Evolutionary conservation across 2,797 vertebrate species (phyloP), one percentile per base, ranked within the genome.

Genomic region (Scyliorhinus canicula): DNA sequence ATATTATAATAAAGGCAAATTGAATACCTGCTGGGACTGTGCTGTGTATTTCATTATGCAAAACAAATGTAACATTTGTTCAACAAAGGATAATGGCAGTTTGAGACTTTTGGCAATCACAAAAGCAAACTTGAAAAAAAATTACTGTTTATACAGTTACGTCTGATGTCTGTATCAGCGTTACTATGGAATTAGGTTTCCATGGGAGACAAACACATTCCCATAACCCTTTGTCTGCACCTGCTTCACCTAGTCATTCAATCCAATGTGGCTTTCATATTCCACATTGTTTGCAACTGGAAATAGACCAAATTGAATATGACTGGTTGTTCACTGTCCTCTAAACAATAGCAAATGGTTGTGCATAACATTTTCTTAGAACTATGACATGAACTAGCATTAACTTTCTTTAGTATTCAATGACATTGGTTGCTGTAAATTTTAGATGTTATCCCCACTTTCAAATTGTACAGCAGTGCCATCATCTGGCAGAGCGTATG

Each of bases 11-110:
- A 94, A 94, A 94, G 93, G 93, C 93, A 94, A 94, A 71, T 94
- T 94, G 93, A 71, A 74, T 94, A 94, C 69, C 93, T 94, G 93
- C 93, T 71, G 93, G 93, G 93, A 94, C 93, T 94, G 69, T 74
- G 93, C 93, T 94, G 93, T 94, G 93, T 94, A 94, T 94, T 94
- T 94, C 93, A 94, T 94, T 94, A 94, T 94, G 93, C 93, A 94
- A 94, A 94, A 94, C 93, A 94, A 94, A 94, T 94, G 93, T 94
- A 94, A 94, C 93, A 94, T 94, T 94, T 94, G 93, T 94, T 94
- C 93, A 94, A 94, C 93, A 94, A 94, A 94, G 93, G 93, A 94
- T 94, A 94, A 94, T 94, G 93, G 93, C 93, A 67, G 93, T 94
- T 94, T 94, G 93, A 94, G 93, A 94, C 67, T 94, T 71, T 50